phyloP scores from a whole-genome alignment of 2,113 vertebrate species.

The Pongo abelii region DNA sequence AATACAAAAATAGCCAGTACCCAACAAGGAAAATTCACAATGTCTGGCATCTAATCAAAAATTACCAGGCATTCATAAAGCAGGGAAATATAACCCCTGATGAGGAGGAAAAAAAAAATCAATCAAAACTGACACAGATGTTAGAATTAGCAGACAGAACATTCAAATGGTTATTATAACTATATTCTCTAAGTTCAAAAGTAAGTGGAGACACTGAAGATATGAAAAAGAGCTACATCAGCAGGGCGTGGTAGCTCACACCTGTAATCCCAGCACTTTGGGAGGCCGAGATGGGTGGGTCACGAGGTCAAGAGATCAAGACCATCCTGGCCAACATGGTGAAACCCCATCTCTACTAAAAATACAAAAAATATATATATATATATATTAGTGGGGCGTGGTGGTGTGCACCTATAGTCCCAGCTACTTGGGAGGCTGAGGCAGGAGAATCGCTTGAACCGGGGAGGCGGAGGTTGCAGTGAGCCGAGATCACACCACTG shows the following conservation, averaged over 20 bases:
- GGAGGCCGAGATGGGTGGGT: too few relatives aligned
- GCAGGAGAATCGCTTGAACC: too few relatives aligned
- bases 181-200: background rate
- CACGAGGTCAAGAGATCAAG: too few relatives aligned
- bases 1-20: background rate
- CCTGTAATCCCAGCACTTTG: too few relatives aligned
- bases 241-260: rapidly evolving
- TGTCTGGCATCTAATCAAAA: background rate
- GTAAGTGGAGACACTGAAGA: background rate
- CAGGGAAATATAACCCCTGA: background rate
- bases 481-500: too few relatives aligned
- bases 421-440: too few relatives aligned
- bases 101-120: background rate
- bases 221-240: background rate
- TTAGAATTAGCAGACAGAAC: background rate
- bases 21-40: background rate
- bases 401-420: too few relatives aligned
- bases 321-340: too few relatives aligned
- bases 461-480: too few relatives aligned
- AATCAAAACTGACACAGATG: background rate
- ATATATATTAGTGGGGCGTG: too few relatives aligned
- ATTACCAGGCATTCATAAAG: background rate
- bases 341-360: too few relatives aligned
- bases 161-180: background rate
- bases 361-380: too few relatives aligned